These are phyloP conservation scores for Ptychoptera contaminata DNA, from an alignment of 2,888 invertebrate genomes.

Conservation along the genomic window DNA sequence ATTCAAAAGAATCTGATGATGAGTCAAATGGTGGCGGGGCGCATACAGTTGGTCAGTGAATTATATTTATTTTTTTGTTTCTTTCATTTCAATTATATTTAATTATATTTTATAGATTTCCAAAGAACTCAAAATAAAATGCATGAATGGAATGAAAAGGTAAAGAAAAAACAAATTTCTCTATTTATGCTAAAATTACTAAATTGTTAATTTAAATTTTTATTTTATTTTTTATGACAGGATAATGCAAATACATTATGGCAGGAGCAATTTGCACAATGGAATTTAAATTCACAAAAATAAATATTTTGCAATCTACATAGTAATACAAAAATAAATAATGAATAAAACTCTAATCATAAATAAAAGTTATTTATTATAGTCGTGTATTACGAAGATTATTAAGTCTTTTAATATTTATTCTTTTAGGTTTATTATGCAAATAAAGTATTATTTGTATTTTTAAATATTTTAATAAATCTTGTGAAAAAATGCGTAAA, in stretches of 20 bases:
- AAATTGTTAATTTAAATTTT: not conserved
- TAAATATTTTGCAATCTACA: not conserved
- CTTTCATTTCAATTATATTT: constrained; percentile 6
- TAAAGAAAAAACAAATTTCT: constrained; percentile 15
- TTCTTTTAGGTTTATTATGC: too few relatives aligned
- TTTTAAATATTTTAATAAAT: too few relatives aligned
- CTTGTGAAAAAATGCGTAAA: too few relatives aligned
- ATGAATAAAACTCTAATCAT: too few relatives aligned
- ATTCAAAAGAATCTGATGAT: constrained; percentile 56
- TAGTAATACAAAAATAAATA: not conserved
- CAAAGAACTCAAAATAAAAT: constrained; percentile 30
- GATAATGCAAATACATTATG: constrained; percentile 30
- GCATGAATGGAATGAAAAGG: constrained; percentile 32
- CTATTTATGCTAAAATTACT: too few relatives aligned
- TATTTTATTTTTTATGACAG: constrained; percentile 16
- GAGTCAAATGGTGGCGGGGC: too few relatives aligned
- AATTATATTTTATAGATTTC: constrained; percentile 28
- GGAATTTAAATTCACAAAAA: constrained; percentile 30
- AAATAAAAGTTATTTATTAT: too few relatives aligned
- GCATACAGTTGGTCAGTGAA: too few relatives aligned
- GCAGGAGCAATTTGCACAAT: constrained; percentile 32
- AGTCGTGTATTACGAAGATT: too few relatives aligned
- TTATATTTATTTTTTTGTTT: not conserved
- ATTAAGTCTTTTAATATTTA: too few relatives aligned
- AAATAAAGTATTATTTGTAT: too few relatives aligned